Base-by-base conservation (phyloP, 1,140 invertebrate genomes). In the Papilio aristodemus region DNA sequence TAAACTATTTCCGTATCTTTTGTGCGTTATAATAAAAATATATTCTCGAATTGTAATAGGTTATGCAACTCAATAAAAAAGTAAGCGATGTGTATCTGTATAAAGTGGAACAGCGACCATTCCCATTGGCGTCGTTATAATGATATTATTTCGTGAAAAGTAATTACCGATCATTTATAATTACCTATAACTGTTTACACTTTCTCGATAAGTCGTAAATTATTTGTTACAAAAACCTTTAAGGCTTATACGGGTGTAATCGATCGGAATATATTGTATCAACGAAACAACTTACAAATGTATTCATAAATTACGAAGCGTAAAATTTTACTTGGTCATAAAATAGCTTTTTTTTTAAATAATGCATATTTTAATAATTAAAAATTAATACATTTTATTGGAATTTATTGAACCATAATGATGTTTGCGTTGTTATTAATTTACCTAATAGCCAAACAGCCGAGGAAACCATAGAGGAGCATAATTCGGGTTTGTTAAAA, bases 171-270 rank as follows among this genome's bases (percentile, higher is more conserved):
- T 19, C 17, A 50, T 10, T 50, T 50, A 19, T 19, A 9, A 50
- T 50, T 50, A 50, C 19, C 3, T 50, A 22, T 32, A 32, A 32
- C 27, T 32, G 27, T 50, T 50, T 50, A 50, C 46, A 50, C 46
- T 22, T 50, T 50, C 46, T 22, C 17, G 46, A 10, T 50, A 50
- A 17, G 19, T 17, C 3, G 19, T 50, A 50, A 50, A 50, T 50
- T 50, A 50, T 50, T 50, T 50, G 46, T 22, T 50, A 50, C 17
- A 22, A 7, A 50, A 50, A 50, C 41, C n/a, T 39, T 43, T 43
- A 50, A 50, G 9, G 8, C 46, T 50, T 50, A 50, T 50, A 10
- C 19, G 17, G 46, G 27, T 32, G 27, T 50, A 46, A 17, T 1
- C 4, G 17, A 22, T 50, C 9, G 8, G 9, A 46, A 46, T 46